A percentile compares a stretch with the other conserved stretches of the same genome.
Conservation (phyloP, 2,113 vertebrate genomes). For the Xyrauchen texanus region DNA sequence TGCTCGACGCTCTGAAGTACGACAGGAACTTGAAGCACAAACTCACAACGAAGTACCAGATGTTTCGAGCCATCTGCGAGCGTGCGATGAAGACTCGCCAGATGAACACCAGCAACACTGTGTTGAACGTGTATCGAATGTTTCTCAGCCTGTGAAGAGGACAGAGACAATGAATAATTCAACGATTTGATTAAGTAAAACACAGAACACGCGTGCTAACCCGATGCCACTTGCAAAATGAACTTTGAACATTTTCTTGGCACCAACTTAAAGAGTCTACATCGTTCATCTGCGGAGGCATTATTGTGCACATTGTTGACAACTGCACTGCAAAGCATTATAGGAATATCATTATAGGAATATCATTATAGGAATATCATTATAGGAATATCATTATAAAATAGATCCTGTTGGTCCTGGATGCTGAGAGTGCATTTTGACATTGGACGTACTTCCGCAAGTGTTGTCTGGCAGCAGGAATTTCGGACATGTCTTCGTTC, state of each 20-base stretch:
- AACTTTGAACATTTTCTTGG: neutral
- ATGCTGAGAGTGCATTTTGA: too few relatives aligned
- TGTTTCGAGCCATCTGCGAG: slow-evolving; percentile 92
- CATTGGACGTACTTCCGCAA: slow-evolving; percentile 82
- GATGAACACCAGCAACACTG: slow-evolving; percentile 84
- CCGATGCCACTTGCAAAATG: neutral
- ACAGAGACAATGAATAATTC: slow-evolving; percentile 43
- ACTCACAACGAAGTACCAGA: slow-evolving; percentile 96
- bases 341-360: too few relatives aligned
- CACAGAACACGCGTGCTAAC: neutral
- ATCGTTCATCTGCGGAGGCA: too few relatives aligned
- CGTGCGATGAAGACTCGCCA: slow-evolving; percentile 94
- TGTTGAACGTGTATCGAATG: slow-evolving; percentile 91
- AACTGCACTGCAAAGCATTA: too few relatives aligned
- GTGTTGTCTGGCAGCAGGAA: slow-evolving; percentile 89
- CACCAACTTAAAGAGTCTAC: too few relatives aligned
- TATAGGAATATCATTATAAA: too few relatives aligned
- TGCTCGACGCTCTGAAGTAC: slow-evolving; percentile 92
- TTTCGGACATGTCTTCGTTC: slow-evolving; percentile 94
- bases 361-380: too few relatives aligned
- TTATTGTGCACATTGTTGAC: too few relatives aligned
- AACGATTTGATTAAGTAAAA: neutral
- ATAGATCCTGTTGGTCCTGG: too few relatives aligned
- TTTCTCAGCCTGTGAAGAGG: slow-evolving; percentile 82
- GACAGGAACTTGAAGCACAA: slow-evolving; percentile 96